A percentile compares a stretch with the other conserved stretches of the same genome.
These are phyloP conservation scores for Balearica regulorum DNA, from an alignment of 2,797 vertebrate genomes.

Conservation along the genomic window DNA sequence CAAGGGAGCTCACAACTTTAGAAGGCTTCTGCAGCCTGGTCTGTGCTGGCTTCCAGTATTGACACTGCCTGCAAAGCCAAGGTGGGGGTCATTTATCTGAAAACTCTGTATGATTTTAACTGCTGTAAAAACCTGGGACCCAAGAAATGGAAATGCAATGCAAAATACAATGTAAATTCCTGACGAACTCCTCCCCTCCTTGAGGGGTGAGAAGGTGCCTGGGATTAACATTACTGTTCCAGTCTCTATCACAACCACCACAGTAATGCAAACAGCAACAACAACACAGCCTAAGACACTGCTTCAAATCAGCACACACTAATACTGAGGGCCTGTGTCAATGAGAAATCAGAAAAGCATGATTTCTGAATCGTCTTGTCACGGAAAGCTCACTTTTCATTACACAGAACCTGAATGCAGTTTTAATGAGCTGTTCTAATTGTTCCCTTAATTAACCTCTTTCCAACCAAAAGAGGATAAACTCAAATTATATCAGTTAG, in stretches of 20 bases:
- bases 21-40: neutral
- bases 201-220: neutral
- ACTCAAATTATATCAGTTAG: neutral
- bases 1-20: neutral
- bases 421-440: conserved; percentile 22
- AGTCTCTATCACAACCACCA: neutral
- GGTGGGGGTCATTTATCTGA: neutral
- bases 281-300: neutral
- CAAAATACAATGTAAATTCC: conserved; percentile 1
- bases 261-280: neutral
- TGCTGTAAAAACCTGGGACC: neutral
- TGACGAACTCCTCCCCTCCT: neutral
- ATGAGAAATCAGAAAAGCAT: neutral
- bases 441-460: conserved; percentile 6
- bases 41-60: neutral
- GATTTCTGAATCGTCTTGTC: neutral
- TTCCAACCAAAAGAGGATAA: neutral
- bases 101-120: neutral
- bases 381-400: neutral
- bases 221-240: neutral
- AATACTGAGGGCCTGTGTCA: neutral
- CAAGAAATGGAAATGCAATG: neutral
- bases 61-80: neutral
- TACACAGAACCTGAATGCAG: neutral
- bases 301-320: neutral